Evolutionary conservation across 2,888 invertebrate genomes (phyloP), one percentile per base, ranked within the genome.

Genomic region (Chalcis sispes): DNA sequence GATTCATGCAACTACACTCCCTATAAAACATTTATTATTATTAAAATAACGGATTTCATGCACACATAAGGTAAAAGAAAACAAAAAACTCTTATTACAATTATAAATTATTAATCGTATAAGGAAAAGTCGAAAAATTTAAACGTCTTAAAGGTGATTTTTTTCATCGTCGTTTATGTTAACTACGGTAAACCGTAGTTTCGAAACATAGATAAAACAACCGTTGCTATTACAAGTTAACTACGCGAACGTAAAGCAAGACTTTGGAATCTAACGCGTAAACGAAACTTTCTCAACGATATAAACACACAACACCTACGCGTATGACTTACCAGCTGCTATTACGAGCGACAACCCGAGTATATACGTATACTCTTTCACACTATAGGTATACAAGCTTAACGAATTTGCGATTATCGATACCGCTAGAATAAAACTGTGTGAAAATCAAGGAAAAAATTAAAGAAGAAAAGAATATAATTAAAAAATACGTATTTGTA

Each of bases 271-370:
- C 70, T n/a, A 18, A 25, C 10, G 10, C n/a, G 15, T 52, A 66
- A 66, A 52, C 36, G 50, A 71, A 71, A 52, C 42, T 62, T 62
- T 50, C 27, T 23, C n/a, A 23, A 42, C 42, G 10, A 32, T 5
- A n/a, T 4, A 20, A 23, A 50, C 36, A 7, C 23, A 42, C 40
- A 48, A 48, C 69, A 50, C 59, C 48, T 50, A 48, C 62, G 52
- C 54, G 42, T 32, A 42, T 42, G 18, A 77, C 79, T 79, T 79
- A 77, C 78, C 76, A 64, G 62, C 66, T 54, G 50, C 56, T 61
- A 72, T 61, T 48, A n/a, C n/a, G n/a, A n/a, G n/a, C n/a, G n/a
- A n/a, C n/a, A n/a, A n/a, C n/a, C n/a, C n/a, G n/a, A n/a, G n/a
- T n/a, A n/a, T n/a, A n/a, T n/a, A n/a, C n/a, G n/a, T n/a, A n/a